phyloP scores from a whole-genome alignment of 2,113 vertebrate genomes.

The Pantherophis guttatus region DNA sequence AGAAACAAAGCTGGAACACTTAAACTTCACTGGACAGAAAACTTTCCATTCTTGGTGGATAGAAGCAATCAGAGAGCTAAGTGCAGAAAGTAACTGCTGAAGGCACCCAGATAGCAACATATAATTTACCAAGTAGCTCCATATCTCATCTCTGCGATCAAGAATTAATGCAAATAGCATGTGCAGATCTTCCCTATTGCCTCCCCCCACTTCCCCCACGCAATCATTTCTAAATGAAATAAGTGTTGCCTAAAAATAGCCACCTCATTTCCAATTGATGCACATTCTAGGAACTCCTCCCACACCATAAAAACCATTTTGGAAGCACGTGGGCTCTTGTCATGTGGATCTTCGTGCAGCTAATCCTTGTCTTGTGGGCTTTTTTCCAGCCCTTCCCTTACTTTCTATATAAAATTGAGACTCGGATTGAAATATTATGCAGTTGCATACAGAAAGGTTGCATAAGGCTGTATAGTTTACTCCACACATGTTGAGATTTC shows the following conservation, averaged over 20 bases:
- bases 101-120: slow-evolving; percentile 15
- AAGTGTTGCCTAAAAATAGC: neutral
- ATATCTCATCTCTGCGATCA: slow-evolving; percentile 11
- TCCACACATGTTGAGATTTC: neutral
- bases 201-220: neutral
- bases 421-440: neutral
- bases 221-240: neutral
- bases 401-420: neutral
- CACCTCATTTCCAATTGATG: slow-evolving; percentile 12
- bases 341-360: neutral
- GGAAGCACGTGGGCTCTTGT: neutral
- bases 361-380: neutral
- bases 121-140: neutral
- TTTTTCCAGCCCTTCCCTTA: neutral
- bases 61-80: neutral
- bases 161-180: neutral
- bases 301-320: neutral
- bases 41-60: neutral
- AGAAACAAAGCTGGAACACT: neutral
- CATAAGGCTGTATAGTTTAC: neutral
- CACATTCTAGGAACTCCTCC: neutral
- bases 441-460: neutral
- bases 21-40: neutral
- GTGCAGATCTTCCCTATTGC: neutral
- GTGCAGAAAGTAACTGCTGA: slow-evolving; percentile 8